These are phyloP conservation scores for Acleris holmiana DNA, from an alignment of 2,888 invertebrate genomes.

Conservation along the genomic window DNA sequence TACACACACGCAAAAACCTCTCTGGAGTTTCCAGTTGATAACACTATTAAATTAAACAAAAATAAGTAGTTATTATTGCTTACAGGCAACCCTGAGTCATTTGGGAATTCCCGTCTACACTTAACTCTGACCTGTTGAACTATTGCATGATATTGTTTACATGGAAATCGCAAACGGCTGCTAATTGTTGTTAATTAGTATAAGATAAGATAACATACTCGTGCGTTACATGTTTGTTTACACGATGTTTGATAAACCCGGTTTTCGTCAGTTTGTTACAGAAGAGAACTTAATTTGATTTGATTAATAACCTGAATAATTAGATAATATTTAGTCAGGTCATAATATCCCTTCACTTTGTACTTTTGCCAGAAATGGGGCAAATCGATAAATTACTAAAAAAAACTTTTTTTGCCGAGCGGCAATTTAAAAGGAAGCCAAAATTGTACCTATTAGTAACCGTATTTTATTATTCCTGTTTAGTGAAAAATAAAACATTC, in stretches of 20 bases:
- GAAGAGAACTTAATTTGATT: background rate
- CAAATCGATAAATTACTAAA: too few relatives aligned
- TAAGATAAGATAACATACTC: constrained; percentile 15
- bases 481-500: too few relatives aligned
- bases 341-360: too few relatives aligned
- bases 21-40: constrained; percentile 10
- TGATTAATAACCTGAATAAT: background rate
- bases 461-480: too few relatives aligned
- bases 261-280: background rate
- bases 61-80: background rate
- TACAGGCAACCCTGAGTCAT: too few relatives aligned
- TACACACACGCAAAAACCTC: constrained; percentile 33
- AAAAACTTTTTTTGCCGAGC: too few relatives aligned
- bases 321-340: too few relatives aligned
- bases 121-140: constrained; percentile 3
- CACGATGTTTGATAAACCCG: background rate
- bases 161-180: constrained; percentile 10
- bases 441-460: too few relatives aligned
- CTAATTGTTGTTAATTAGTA: constrained; percentile 28
- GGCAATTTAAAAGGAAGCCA: too few relatives aligned
- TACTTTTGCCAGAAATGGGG: too few relatives aligned
- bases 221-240: constrained; percentile 12
- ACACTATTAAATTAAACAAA: constrained; percentile 5
- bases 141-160: background rate
- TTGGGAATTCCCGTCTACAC: background rate